Evolutionary conservation across 2,888 invertebrate genomes (phyloP).

Genomic region (Dermolepida albohirtum): DNA sequence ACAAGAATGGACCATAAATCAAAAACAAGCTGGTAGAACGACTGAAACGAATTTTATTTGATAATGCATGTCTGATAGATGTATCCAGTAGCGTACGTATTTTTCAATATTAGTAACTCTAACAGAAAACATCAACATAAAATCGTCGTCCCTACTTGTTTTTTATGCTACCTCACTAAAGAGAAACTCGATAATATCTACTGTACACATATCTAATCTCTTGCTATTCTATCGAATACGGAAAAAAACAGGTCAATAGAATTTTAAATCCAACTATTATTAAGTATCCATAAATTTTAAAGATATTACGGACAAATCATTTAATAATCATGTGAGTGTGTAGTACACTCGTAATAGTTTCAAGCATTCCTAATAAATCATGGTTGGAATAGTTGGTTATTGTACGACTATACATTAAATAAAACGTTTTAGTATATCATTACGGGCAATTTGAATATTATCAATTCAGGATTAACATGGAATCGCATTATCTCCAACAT

Average conservation of each 20-base stretch:
- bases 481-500: slow-evolving; percentile 40
- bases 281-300: slow-evolving; percentile 26
- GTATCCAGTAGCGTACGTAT: slow-evolving; percentile 12
- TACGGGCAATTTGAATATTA: slow-evolving; percentile 40
- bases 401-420: slow-evolving; percentile 19
- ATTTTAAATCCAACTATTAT: slow-evolving; percentile 19
- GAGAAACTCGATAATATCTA: slow-evolving; percentile 6
- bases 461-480: slow-evolving; percentile 38
- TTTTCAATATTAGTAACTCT: slow-evolving; percentile 9
- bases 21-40: slow-evolving; percentile 9
- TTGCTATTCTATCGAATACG: background rate
- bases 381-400: slow-evolving; percentile 9
- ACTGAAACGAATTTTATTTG: slow-evolving; percentile 17
- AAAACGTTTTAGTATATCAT: slow-evolving; percentile 36
- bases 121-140: background rate
- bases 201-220: slow-evolving; percentile 10
- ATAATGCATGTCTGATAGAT: slow-evolving; percentile 1
- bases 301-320: slow-evolving; percentile 30
- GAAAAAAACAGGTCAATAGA: slow-evolving; percentile 11
- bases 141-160: background rate
- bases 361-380: slow-evolving; percentile 31
- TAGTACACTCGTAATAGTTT: slow-evolving; percentile 22
- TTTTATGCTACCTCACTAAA: background rate
- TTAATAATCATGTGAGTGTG: background rate
- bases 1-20: slow-evolving; percentile 26